These are phyloP conservation scores for Temnothorax rugatulus DNA, from an alignment of 2,888 invertebrate species.

Conservation along the genomic window DNA sequence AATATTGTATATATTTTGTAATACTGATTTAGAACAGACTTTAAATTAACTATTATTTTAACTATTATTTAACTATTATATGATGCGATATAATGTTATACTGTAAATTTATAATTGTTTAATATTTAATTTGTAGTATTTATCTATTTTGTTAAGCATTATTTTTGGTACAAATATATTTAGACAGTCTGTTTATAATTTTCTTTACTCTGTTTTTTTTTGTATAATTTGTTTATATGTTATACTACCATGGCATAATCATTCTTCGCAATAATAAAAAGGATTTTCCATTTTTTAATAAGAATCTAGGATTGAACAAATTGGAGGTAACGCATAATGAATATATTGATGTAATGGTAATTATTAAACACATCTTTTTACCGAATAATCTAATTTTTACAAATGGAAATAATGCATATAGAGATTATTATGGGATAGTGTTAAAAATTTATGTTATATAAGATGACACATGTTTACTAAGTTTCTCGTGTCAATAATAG, in stretches of 20 bases:
- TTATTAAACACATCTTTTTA: neutral
- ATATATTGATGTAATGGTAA: constrained; percentile 6
- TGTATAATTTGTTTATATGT: constrained; percentile 29
- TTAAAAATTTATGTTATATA: constrained; percentile 5
- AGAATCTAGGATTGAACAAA: neutral
- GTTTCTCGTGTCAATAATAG: constrained; percentile 16
- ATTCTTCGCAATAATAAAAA: constrained; percentile 11
- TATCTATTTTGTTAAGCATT: constrained; percentile 65
- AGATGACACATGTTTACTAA: neutral
- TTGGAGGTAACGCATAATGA: constrained; percentile 3
- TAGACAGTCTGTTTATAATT: constrained; percentile 63
- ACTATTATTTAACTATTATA: constrained; percentile 59
- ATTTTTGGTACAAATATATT: constrained; percentile 72
- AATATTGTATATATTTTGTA: constrained; percentile 25
- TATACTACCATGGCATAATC: neutral
- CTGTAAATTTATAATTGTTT: constrained; percentile 54
- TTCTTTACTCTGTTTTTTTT: constrained; percentile 22
- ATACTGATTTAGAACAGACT: constrained; percentile 28
- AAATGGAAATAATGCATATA: neutral
- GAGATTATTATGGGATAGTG: neutral
- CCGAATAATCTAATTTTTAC: constrained; percentile 30
- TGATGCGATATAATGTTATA: constrained; percentile 36
- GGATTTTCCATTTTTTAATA: constrained; percentile 18
- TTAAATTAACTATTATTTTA: constrained; percentile 54
- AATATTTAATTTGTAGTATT: constrained; percentile 66